Base-by-base conservation (phyloP, 2,888 invertebrate genomes). In the Peribatodes rhomboidaria region DNA sequence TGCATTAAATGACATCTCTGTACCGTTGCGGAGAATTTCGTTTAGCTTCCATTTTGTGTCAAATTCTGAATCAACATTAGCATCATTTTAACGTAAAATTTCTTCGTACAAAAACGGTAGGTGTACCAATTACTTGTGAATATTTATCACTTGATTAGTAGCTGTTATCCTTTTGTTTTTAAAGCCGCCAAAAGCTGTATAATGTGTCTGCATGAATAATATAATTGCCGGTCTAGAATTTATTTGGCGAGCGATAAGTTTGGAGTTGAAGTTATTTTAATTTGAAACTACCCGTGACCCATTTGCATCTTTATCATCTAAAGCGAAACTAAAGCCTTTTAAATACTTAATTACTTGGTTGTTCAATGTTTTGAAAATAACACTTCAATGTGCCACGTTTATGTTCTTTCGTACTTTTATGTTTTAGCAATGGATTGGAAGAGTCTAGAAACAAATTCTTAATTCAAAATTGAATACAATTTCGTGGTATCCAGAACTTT, bases 231-330 rank as follows among this genome's bases (percentile, higher is more conserved):
- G 58, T 31, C 44, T 20, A n/a, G 33, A 63, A 59, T 64, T 14
- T 47, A 53, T 54, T 35, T 35, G 16, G 33, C 44, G 2, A 56
- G 56, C 50, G 47, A 61, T 67, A 61, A 56, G 42, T 61, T 31
- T 41, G 8, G 50, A 59, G 49, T 65, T 49, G 31, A 37, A 55
- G 47, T 42, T 44, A 65, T 68, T 69, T 68, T 47, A 47, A 52
- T 64, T 63, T 56, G 33, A 65, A 65, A 69, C 60, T 67, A 64
- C 42, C 44, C 57, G 61, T 60, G 62, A 62, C 69, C 69, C 35
- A 71, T 67, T 71, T 68, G 64, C 68, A 71, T 60, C 41, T 64
- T 73, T 73, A 73, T 73, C 69, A 62, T 20, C 20, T 50, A 14
- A 66, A 62, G 60, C 58, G 61, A 57, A 55, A 63, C 61, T 16